Evolutionary conservation across 2,797 vertebrate genomes (phyloP).

Genomic region (Notoglanidium macrostoma): DNA sequence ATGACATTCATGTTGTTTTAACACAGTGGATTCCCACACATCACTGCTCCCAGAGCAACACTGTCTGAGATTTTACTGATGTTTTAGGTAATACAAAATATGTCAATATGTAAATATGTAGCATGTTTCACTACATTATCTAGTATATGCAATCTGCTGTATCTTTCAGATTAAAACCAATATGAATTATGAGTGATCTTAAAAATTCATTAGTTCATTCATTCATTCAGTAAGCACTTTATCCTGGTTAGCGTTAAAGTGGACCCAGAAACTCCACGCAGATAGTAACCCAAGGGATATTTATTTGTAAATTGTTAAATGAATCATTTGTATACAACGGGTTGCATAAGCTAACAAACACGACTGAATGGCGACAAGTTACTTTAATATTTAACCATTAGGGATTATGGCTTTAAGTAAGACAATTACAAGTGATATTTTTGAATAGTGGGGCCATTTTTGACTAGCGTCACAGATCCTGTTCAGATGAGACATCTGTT

Average conservation of each 20-base stretch:
- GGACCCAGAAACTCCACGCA: not conserved
- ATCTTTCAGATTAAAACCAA: not conserved
- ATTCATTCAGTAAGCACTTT: not conserved
- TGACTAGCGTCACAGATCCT: not conserved
- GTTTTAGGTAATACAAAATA: not conserved
- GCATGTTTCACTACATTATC: not conserved
- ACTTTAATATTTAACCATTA: not conserved
- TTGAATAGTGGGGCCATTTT: not conserved
- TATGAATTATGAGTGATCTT: not conserved
- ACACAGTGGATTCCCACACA: slow-evolving; percentile 1
- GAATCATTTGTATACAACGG: not conserved
- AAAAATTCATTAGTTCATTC: not conserved
- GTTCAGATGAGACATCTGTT: not conserved
- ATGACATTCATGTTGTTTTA: not conserved
- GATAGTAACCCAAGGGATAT: not conserved
- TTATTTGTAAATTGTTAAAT: not conserved
- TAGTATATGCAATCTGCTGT: not conserved
- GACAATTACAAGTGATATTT: not conserved
- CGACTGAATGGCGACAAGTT: not conserved
- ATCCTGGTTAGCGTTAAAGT: not conserved
- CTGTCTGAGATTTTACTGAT: not conserved
- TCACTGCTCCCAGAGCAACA: not conserved
- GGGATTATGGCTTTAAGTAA: not conserved
- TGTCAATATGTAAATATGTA: not conserved
- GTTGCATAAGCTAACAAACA: not conserved